Percentiles rank a stretch among this genome's conserved stretches.
These are phyloP conservation scores for Mythimna pallens DNA, from an alignment of 2,888 invertebrate species.

Conservation along the genomic window DNA sequence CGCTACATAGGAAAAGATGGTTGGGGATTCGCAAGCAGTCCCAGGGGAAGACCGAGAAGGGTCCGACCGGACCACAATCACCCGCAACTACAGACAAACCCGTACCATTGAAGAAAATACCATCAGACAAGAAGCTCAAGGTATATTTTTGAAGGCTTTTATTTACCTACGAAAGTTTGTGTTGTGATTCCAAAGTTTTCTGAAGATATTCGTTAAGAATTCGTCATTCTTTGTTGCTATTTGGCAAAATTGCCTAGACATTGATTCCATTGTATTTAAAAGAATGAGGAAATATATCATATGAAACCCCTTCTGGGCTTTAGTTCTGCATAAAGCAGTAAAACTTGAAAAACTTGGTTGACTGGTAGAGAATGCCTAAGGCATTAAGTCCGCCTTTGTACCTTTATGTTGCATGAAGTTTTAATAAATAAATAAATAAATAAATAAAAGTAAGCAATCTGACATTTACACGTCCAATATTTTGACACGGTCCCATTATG, in stretches of 20 bases:
- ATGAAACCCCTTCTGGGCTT: background rate
- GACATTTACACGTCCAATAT: background rate
- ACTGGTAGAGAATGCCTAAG: too few species aligned
- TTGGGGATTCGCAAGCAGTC: conserved; percentile 96
- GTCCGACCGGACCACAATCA: conserved; percentile 87
- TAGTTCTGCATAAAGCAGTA: background rate
- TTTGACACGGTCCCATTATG: background rate
- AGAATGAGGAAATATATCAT: background rate
- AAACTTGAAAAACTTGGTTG: too few species aligned
- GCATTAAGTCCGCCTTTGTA: too few species aligned
- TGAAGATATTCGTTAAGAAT: background rate
- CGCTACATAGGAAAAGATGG: conserved; percentile 95
- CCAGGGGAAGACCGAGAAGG: conserved; percentile 95
- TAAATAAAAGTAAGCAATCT: background rate
- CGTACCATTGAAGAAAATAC: conserved; percentile 93
- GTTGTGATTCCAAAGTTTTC: background rate
- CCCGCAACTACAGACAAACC: conserved; percentile 88
- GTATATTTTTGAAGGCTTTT: conserved; percentile 84
- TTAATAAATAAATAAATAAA: too few species aligned
- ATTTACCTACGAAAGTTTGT: background rate
- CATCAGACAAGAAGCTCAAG: conserved; percentile 96
- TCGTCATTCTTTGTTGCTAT: background rate
- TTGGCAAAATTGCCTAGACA: background rate
- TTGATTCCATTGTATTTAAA: background rate
- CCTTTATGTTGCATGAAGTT: too few species aligned